These are phyloP conservation scores for Caenorhabditis sulstoni DNA, from an alignment of 2,888 invertebrate genomes.

Conservation along the genomic window DNA sequence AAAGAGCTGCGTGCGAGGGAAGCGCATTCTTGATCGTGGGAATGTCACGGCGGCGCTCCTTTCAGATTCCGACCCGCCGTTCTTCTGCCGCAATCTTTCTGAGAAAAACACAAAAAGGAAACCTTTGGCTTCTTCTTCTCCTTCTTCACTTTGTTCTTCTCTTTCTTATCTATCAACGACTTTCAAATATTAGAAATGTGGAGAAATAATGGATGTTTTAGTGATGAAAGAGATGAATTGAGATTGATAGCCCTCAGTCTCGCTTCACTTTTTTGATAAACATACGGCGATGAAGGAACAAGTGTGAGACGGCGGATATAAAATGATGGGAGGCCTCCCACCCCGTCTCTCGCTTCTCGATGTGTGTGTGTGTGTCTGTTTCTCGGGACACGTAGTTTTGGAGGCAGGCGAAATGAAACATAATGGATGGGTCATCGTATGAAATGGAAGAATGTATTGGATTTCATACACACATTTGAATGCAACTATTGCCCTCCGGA, in stretches of 20 bases:
- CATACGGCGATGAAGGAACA: constrained; percentile 54
- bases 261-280: constrained; percentile 52
- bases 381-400: constrained; percentile 44
- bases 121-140: background rate
- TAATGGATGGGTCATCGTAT: constrained; percentile 58
- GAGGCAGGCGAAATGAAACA: constrained; percentile 41
- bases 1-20: constrained; percentile 30
- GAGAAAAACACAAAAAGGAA: background rate
- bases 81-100: constrained; percentile 19
- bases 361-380: constrained; percentile 36
- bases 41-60: constrained; percentile 18
- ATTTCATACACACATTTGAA: constrained; percentile 58
- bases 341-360: constrained; percentile 29
- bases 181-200: constrained; percentile 35
- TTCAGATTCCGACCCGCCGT: constrained; percentile 22
- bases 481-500: constrained; percentile 46
- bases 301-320: constrained; percentile 59
- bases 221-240: constrained; percentile 58
- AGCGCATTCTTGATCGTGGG: constrained; percentile 58
- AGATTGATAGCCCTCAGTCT: constrained; percentile 52
- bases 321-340: constrained; percentile 40
- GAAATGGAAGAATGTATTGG: constrained; percentile 34
- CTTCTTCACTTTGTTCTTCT: too few species aligned
- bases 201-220: constrained; percentile 57
- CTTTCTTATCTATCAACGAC: background rate